Conservation (phyloP, 2,888 invertebrate species). For the Hesperia comma region DNA sequence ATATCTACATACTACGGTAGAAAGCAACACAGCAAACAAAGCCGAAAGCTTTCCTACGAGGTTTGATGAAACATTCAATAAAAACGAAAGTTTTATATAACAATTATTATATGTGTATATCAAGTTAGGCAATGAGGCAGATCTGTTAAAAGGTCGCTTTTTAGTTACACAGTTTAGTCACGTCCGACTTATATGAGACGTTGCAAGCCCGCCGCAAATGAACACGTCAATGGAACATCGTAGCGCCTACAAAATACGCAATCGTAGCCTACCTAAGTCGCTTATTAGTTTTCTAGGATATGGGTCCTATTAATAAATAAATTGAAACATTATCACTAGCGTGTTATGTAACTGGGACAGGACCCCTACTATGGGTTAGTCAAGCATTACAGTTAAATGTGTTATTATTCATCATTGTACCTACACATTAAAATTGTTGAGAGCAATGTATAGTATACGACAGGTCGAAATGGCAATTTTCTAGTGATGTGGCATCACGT, state of each 20-base stretch:
- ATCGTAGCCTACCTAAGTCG: slow-evolving; percentile 38
- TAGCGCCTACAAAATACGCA: slow-evolving; percentile 40
- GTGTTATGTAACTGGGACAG: not conserved
- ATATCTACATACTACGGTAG: too few relatives aligned
- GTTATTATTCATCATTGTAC: too few relatives aligned
- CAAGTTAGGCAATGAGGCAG: slow-evolving; percentile 47
- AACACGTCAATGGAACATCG: slow-evolving; percentile 49
- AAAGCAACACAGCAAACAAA: too few relatives aligned
- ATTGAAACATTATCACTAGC: not conserved
- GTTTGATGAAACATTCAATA: not conserved
- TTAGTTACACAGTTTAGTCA: slow-evolving; percentile 58
- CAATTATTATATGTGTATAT: not conserved
- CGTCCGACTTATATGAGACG: slow-evolving; percentile 71
- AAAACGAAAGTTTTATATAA: not conserved
- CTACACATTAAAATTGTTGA: too few relatives aligned
- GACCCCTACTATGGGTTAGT: too few relatives aligned
- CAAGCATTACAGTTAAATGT: too few relatives aligned
- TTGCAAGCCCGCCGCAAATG: slow-evolving; percentile 63
- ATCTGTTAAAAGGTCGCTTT: slow-evolving; percentile 35
- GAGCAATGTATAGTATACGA: too few relatives aligned
- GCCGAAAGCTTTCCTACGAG: too few relatives aligned
- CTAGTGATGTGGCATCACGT: too few relatives aligned
- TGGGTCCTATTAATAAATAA: slow-evolving; percentile 12
- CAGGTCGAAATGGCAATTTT: too few relatives aligned
- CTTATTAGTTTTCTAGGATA: slow-evolving; percentile 33